phyloP scores from a whole-genome alignment of 2,113 vertebrate genomes.

The Lampris incognitus region DNA sequence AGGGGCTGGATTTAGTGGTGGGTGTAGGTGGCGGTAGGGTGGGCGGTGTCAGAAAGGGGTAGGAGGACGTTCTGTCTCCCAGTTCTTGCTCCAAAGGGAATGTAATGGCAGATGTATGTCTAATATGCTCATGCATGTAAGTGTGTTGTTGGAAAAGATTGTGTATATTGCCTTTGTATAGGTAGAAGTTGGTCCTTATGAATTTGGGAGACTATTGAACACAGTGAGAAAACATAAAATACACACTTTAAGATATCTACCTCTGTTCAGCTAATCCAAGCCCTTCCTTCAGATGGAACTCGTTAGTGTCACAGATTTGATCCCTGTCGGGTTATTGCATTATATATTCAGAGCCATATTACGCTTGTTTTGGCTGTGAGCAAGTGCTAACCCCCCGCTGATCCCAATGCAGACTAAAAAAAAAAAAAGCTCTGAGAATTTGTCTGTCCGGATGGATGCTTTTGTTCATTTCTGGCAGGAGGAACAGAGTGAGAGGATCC shows the following conservation, averaged over 20 bases:
- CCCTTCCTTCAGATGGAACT: constrained; percentile 87
- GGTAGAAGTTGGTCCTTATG: constrained; percentile 65
- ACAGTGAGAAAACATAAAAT: constrained; percentile 74
- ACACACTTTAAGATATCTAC: constrained; percentile 68
- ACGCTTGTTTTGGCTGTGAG: constrained; percentile 88
- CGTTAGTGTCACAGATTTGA: constrained; percentile 95
- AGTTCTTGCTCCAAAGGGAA: constrained; percentile 83
- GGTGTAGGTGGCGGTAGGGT: constrained; percentile 46
- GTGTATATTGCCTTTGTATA: constrained; percentile 81
- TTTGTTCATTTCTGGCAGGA: constrained; percentile 68
- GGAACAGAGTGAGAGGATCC: constrained; percentile 67
- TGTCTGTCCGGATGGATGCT: constrained; percentile 67
- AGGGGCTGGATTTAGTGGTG: neutral
- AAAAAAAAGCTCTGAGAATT: constrained; percentile 56
- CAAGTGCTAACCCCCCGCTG: constrained; percentile 76
- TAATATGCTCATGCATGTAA: constrained; percentile 37
- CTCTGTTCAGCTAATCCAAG: constrained; percentile 58
- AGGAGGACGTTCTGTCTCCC: constrained; percentile 96
- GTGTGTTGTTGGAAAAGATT: constrained; percentile 25
- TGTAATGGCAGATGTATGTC: constrained; percentile 88
- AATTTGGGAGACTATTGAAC: constrained; percentile 46
- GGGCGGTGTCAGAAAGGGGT: constrained; percentile 87
- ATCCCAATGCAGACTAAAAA: constrained; percentile 71
- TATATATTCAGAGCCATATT: constrained; percentile 96
- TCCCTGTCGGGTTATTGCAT: constrained; percentile 93